These are phyloP conservation scores for Barbus barbus DNA, from an alignment of 2,113 vertebrate species.

Conservation along the genomic window DNA sequence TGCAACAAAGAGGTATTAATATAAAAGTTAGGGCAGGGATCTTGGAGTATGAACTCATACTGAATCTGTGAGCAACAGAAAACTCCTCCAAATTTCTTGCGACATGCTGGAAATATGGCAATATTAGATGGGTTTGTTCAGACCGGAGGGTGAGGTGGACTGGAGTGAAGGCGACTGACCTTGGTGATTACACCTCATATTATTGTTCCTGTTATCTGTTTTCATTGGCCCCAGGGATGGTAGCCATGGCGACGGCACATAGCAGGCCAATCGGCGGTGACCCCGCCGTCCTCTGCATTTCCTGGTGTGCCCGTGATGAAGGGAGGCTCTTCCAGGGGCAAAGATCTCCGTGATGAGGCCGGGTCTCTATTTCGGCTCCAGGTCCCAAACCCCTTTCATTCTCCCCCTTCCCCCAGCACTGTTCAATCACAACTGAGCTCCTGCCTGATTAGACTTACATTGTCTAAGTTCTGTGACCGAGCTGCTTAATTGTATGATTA, in stretches of 20 bases:
- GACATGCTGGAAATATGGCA: conserved; percentile 89
- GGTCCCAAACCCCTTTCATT: conserved; percentile 81
- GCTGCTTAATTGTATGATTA: conserved; percentile 87
- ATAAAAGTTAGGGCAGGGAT: conserved; percentile 88
- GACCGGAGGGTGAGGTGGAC: conserved; percentile 70
- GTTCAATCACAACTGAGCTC: conserved; percentile 56
- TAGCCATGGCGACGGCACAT: conserved; percentile 92
- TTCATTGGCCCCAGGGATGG: conserved; percentile 89
- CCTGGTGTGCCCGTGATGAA: conserved; percentile 90
- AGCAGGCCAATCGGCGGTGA: conserved; percentile 87
- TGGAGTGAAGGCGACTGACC: conserved; percentile 71
- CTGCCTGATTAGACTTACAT: conserved; percentile 82
- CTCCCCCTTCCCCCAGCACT: conserved; percentile 71
- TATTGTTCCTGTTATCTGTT: conserved; percentile 91
- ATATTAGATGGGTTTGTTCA: conserved; percentile 91
- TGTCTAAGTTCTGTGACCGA: conserved; percentile 83
- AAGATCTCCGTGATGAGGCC: conserved; percentile 93
- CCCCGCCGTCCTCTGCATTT: conserved; percentile 92
- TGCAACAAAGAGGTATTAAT: conserved; percentile 91
- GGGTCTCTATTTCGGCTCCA: conserved; percentile 88
- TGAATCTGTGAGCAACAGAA: conserved; percentile 82
- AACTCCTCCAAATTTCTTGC: conserved; percentile 87
- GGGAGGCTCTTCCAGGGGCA: conserved; percentile 88
- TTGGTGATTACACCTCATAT: conserved; percentile 75
- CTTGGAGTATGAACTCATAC: conserved; percentile 87